A percentile compares a stretch with the other conserved stretches of the same genome.
These are phyloP conservation scores for Boleophthalmus pectinirostris DNA, from an alignment of 2,113 vertebrate species.

Conservation along the genomic window DNA sequence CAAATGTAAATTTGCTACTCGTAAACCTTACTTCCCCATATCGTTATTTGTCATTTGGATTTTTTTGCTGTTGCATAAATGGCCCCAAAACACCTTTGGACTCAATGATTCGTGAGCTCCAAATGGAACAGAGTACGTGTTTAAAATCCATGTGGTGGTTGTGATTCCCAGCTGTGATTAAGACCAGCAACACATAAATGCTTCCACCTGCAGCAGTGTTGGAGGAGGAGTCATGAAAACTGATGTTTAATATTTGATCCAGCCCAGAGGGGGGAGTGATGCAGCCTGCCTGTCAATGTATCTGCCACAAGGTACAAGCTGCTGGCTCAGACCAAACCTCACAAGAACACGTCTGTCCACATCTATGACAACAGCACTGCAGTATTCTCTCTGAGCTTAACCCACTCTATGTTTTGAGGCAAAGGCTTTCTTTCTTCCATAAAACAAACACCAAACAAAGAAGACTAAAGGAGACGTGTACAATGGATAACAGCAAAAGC, in stretches of 20 bases:
- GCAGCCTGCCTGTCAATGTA: conserved; percentile 32
- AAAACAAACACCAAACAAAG: neutral
- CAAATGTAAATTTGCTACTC: no score
- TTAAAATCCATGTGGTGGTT: no score
- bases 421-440: neutral
- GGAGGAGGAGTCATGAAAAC: conserved; percentile 38
- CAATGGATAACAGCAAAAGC: neutral
- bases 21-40: no score
- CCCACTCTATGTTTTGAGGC: neutral
- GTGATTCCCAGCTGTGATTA: no score
- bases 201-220: conserved; percentile 26
- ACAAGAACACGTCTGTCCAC: conserved; percentile 23
- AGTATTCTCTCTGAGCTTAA: neutral
- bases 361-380: conserved; percentile 14
- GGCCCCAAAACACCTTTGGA: no score
- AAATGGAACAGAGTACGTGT: no score
- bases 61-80: no score
- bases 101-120: no score
- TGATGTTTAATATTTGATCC: conserved; percentile 56
- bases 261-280: conserved; percentile 33
- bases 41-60: no score
- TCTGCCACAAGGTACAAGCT: conserved; percentile 25
- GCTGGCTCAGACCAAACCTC: conserved; percentile 22
- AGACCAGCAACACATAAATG: no score
- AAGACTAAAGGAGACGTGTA: neutral